Base-by-base conservation (phyloP, 2,797 vertebrate species). In the Clarias fuscus region DNA sequence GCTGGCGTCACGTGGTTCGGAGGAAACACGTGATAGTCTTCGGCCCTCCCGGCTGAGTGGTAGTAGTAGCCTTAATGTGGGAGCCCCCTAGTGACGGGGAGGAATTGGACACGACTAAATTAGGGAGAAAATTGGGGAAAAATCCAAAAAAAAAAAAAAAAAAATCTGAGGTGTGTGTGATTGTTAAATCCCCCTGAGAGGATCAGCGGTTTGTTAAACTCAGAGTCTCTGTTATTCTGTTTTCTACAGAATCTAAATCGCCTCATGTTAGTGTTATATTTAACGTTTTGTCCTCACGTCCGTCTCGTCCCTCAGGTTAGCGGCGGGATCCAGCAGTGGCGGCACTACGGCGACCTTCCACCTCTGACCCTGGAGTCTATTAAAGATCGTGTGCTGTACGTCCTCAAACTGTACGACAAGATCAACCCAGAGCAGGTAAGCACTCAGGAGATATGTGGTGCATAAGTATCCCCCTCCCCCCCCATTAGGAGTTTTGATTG, bases 331-430 rank as follows among this genome's bases (percentile, higher is more conserved):
- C 43, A 48, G 40, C 83, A 88, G 70, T 90, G 90, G 88, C 93
- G 95, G 80, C 91, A 87, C 18, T 95, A 95, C 8, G 90, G 93
- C 0, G 93, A 94, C 0, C 43, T 90, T 0, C 95, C 95, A 0
- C 93, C 95, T 18, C 86, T 95, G 86, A 95, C 93, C 0, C 48
- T 96, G 87, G 93, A 93, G 7, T 88, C 88, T 3, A 95, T 96
- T 85, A 87, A 79, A 73, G 94, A 95, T 3, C 91, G 95, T 0
- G 95, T 96, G 27, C 88, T 96, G 30, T 95, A 95, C 0, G 94
- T 96, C 30, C 92, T 96, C 88, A 96, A 95, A 79, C 91, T 96
- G 37, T 95, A 96, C 5, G 96, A 96, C 88, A 96, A 96, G 89
- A 94, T 96, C 81, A 94, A 93, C 59, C 95, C 95, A 0, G 94